A percentile compares a stretch with the other conserved stretches of the same genome.
Conservation (phyloP, 2,888 invertebrate species). For the Meiosimyza decipiens region DNA sequence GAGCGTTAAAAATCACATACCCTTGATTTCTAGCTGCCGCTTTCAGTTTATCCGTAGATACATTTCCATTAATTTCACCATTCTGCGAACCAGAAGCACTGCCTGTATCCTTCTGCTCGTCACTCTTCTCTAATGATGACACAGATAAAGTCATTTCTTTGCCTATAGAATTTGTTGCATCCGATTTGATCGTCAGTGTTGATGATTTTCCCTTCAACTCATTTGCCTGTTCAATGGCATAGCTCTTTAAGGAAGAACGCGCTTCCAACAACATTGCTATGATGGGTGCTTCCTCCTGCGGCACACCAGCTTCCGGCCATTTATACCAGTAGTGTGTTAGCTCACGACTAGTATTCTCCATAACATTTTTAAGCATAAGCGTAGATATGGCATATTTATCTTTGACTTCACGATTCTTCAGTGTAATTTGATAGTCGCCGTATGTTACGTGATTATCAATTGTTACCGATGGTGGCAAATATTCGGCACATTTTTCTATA, state of each 20-base stretch:
- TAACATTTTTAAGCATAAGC: constrained; percentile 84
- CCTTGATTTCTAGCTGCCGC: constrained; percentile 59
- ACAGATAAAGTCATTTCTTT: constrained; percentile 25
- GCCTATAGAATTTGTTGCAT: constrained; percentile 38
- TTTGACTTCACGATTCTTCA: constrained; percentile 89
- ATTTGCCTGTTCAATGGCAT: constrained; percentile 61
- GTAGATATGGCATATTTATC: constrained; percentile 92
- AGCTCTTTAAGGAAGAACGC: constrained; percentile 68
- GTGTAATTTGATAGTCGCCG: constrained; percentile 87
- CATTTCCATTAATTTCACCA: constrained; percentile 59
- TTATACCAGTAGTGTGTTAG: constrained; percentile 93
- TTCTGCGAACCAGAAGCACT: constrained; percentile 41
- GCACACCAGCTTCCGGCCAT: constrained; percentile 89
- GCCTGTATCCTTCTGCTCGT: constrained; percentile 38
- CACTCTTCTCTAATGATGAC: constrained; percentile 30
- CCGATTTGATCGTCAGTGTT: constrained; percentile 47
- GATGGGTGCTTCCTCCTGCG: constrained; percentile 83
- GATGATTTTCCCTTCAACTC: constrained; percentile 57
- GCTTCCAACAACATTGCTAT: constrained; percentile 90
- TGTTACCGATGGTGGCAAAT: constrained; percentile 92
- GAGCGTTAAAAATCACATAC: constrained; percentile 52
- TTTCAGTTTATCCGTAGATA: constrained; percentile 52
- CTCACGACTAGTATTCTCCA: constrained; percentile 86
- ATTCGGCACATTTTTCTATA: constrained; percentile 89
- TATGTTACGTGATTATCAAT: constrained; percentile 87